These are phyloP conservation scores for Ophion costatus DNA, from an alignment of 2,888 invertebrate species.

Conservation along the genomic window DNA sequence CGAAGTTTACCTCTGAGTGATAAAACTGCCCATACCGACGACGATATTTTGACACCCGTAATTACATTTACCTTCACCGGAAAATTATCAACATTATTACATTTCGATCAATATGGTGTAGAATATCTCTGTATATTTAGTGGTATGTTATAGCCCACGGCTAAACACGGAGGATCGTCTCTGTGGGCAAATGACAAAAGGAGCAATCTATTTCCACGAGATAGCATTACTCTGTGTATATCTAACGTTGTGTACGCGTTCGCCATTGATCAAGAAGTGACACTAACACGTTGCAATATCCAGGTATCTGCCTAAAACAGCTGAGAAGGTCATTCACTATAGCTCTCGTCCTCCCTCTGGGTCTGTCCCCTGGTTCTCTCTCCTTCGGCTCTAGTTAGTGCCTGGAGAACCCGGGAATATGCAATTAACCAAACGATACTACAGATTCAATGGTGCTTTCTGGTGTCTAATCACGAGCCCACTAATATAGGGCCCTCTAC, in stretches of 20 bases:
- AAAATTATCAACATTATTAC: background rate
- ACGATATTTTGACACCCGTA: background rate
- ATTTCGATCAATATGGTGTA: background rate
- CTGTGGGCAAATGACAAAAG: slow-evolving; percentile 11
- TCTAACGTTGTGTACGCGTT: slow-evolving; percentile 7
- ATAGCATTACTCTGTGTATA: slow-evolving; percentile 15
- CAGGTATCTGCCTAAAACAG: slow-evolving; percentile 25
- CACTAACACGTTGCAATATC: slow-evolving; percentile 55
- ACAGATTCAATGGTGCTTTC: slow-evolving; percentile 45
- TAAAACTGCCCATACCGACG: no score
- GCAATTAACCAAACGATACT: slow-evolving; percentile 54
- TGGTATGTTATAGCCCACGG: no score
- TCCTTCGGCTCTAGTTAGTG: slow-evolving; percentile 35
- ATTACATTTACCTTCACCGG: no score
- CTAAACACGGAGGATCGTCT: background rate
- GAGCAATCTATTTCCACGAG: slow-evolving; percentile 18
- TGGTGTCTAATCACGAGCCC: slow-evolving; percentile 23
- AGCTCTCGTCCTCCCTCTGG: background rate
- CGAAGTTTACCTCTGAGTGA: no score
- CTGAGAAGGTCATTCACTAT: slow-evolving; percentile 8
- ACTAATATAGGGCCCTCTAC: background rate
- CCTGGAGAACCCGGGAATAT: slow-evolving; percentile 43
- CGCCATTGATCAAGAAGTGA: slow-evolving; percentile 56
- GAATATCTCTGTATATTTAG: background rate
- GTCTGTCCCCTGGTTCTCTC: background rate